Conservation (phyloP, 2,888 invertebrate genomes). For the Spodoptera picta region DNA sequence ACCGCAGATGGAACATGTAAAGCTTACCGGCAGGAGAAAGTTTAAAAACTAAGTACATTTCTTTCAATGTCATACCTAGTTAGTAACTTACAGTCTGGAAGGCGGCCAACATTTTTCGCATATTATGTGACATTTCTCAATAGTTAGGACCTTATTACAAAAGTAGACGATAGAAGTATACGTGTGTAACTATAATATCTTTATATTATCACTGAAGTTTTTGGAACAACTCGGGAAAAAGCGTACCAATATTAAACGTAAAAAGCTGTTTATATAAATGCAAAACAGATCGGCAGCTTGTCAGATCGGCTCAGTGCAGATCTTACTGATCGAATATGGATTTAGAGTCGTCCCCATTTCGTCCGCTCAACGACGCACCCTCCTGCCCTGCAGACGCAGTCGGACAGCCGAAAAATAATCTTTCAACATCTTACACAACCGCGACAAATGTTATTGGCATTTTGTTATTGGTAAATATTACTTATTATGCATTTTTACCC, state of each 20-base stretch:
- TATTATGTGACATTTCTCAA: conserved; percentile 34
- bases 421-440: conserved; percentile 65
- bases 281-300: conserved; percentile 88
- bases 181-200: conserved; percentile 9
- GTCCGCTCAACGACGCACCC: conserved; percentile 77
- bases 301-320: conserved; percentile 87
- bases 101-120: conserved; percentile 42
- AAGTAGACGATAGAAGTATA: conserved; percentile 2
- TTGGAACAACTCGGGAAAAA: conserved; percentile 60
- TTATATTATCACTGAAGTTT: conserved; percentile 33
- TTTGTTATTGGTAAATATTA: conserved; percentile 29
- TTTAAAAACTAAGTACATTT: conserved; percentile 46
- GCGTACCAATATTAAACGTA: conserved; percentile 78
- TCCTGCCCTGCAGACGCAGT: conserved; percentile 77
- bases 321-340: conserved; percentile 88
- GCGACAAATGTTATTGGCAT: conserved; percentile 58
- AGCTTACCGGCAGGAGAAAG: conserved; percentile 30
- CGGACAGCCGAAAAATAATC: conserved; percentile 87
- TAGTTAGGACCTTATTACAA: conserved; percentile 26
- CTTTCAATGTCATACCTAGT: conserved; percentile 36
- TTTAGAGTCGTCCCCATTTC: conserved; percentile 83
- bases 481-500: conserved; percentile 8
- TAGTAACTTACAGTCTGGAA: conserved; percentile 44
- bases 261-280: conserved; percentile 88
- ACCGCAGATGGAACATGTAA: conserved; percentile 20